These are phyloP conservation scores for Clarias macrocephalus DNA, from an alignment of 2,113 vertebrate genomes.

Conservation along the genomic window DNA sequence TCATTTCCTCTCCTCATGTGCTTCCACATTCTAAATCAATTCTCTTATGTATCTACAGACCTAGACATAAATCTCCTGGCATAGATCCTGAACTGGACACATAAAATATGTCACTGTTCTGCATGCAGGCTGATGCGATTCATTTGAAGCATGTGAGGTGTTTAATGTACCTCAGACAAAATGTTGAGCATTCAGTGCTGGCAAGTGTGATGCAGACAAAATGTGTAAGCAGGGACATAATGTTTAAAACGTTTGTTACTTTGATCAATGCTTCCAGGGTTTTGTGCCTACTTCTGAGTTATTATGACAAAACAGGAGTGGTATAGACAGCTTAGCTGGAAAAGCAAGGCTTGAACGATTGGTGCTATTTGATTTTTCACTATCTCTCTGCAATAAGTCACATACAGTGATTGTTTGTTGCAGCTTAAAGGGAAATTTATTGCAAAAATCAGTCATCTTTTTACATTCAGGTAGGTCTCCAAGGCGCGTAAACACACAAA, in stretches of 20 bases:
- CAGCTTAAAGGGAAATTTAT: slow-evolving; percentile 59
- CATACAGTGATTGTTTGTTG: slow-evolving; percentile 54
- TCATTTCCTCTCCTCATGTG: not conserved
- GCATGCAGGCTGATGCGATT: slow-evolving; percentile 12
- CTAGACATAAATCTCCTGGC: not conserved
- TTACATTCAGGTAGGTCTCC: too few relatives aligned
- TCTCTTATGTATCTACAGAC: not conserved
- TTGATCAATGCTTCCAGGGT: not conserved
- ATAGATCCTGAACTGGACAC: not conserved
- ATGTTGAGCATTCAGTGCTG: not conserved
- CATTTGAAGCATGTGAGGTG: slow-evolving; percentile 6
- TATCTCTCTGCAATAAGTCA: slow-evolving; percentile 53
- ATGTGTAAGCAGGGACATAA: not conserved
- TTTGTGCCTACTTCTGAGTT: not conserved
- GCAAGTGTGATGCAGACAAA: not conserved
- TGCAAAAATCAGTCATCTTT: slow-evolving; percentile 21
- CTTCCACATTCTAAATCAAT: not conserved
- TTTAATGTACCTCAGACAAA: slow-evolving; percentile 14
- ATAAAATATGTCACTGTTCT: slow-evolving; percentile 15
- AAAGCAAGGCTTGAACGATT: slow-evolving; percentile 29
- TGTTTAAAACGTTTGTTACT: slow-evolving; percentile 24
- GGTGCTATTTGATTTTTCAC: slow-evolving; percentile 60
- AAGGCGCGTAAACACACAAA: too few relatives aligned
- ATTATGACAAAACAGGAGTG: not conserved
- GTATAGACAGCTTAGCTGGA: not conserved